A percentile compares a stretch with the other conserved stretches of the same genome.
phyloP scores from a whole-genome alignment of 1,140 invertebrate species.

The Lordiphosa mommai region DNA sequence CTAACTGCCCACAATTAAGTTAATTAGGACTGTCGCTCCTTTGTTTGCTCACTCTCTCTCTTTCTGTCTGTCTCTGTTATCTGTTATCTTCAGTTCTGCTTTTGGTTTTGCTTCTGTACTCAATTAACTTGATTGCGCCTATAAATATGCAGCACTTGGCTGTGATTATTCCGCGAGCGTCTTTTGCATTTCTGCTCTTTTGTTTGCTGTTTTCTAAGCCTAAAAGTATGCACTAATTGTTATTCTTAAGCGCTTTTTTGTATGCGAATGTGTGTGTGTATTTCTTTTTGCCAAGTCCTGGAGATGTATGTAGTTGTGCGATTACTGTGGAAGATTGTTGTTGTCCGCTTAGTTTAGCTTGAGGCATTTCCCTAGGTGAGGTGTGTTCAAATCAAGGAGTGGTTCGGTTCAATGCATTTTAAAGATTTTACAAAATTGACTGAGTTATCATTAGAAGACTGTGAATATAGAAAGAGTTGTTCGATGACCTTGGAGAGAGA shows the following conservation, averaged over 20 bases:
- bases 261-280: constrained; percentile 12
- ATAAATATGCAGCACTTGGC: constrained; percentile 74
- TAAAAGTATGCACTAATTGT: constrained; percentile 66
- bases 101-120: constrained; percentile 17
- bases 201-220: constrained; percentile 19
- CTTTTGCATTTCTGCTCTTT: constrained; percentile 15
- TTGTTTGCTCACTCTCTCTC: constrained; percentile 13
- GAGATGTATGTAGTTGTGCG: no score
- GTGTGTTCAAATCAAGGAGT: no score
- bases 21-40: constrained; percentile 50
- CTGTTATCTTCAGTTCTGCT: background rate
- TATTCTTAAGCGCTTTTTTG: constrained; percentile 37
- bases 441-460: no score
- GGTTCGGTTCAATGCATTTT: no score
- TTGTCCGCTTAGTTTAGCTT: no score
- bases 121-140: constrained; percentile 79
- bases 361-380: no score
- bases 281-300: no score
- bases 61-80: constrained; percentile 1
- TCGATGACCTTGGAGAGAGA: no score
- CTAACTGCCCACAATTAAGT: constrained; percentile 67
- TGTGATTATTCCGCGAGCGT: constrained; percentile 68
- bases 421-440: no score
- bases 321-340: no score
- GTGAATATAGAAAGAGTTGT: no score